A percentile compares a stretch with the other conserved stretches of the same genome.
phyloP scores from a whole-genome alignment of 2,113 vertebrate genomes.

The Anarhynchus alexandrinus region DNA sequence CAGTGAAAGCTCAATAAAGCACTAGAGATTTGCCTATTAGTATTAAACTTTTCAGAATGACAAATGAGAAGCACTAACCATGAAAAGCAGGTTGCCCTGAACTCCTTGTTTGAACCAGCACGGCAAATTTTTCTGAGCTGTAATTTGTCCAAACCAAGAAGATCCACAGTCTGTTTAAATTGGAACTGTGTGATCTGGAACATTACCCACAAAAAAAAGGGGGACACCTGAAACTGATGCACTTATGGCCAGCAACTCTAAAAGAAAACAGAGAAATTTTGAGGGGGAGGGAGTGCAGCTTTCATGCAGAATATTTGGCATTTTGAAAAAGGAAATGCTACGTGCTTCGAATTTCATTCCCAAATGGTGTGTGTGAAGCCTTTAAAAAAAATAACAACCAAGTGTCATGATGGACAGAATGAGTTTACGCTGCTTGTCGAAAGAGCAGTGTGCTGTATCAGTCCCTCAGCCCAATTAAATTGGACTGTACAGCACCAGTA shows the following conservation, averaged over 20 bases:
- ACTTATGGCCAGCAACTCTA: neutral
- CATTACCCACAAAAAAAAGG: neutral
- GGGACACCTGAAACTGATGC: neutral
- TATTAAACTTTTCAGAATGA: constrained; percentile 72
- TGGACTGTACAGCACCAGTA: constrained; percentile 17
- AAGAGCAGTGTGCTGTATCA: constrained; percentile 47
- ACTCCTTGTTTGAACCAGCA: neutral
- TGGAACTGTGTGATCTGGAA: neutral
- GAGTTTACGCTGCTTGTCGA: constrained; percentile 59
- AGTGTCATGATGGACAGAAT: constrained; percentile 53
- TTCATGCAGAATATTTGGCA: neutral
- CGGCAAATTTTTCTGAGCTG: constrained; percentile 15
- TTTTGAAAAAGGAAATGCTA: neutral
- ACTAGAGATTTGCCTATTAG: constrained; percentile 71
- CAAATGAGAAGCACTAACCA: constrained; percentile 73
- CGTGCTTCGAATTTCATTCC: constrained; percentile 42
- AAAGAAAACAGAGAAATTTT: neutral
- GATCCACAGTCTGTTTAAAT: constrained; percentile 1
- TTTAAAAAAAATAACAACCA: neutral
- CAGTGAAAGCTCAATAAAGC: constrained; percentile 26
- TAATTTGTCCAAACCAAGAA: constrained; percentile 3
- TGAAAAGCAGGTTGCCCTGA: constrained; percentile 67
- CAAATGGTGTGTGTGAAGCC: neutral
- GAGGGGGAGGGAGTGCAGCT: neutral
- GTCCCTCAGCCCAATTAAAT: constrained; percentile 66